A percentile compares a stretch with the other conserved stretches of the same genome.
Conservation (phyloP, 1,140 invertebrate species). For the Amyelois transitella region DNA sequence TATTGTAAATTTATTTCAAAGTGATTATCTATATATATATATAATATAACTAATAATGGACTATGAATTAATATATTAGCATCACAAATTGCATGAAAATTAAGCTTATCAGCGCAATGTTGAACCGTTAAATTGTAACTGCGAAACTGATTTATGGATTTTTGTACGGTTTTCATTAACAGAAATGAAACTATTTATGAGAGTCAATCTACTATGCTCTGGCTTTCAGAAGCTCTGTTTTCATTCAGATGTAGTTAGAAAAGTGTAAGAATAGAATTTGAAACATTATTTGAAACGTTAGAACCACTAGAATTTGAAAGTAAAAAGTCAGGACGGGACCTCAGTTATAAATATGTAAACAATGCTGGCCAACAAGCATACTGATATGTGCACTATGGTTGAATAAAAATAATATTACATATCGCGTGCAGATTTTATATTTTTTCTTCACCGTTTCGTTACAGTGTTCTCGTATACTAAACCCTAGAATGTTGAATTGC, state of each 20-base stretch:
- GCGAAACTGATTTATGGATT: neutral
- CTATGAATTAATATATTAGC: too few relatives aligned
- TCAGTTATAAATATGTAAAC: too few relatives aligned
- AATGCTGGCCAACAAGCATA: neutral
- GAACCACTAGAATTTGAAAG: too few relatives aligned
- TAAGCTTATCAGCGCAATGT: neutral
- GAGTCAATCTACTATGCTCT: too few relatives aligned
- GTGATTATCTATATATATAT: too few relatives aligned
- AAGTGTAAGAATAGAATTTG: too few relatives aligned
- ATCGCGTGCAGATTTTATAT: conserved; percentile 37
- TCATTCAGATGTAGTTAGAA: too few relatives aligned
- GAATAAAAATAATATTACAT: neutral
- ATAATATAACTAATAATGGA: too few relatives aligned
- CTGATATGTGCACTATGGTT: neutral
- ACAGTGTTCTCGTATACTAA: neutral
- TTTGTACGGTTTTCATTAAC: neutral
- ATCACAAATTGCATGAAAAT: neutral
- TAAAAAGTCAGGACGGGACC: too few relatives aligned
- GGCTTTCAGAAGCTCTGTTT: too few relatives aligned
- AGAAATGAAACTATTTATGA: too few relatives aligned
- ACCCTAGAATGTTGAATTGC: neutral
- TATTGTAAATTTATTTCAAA: neutral
- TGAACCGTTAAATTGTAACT: neutral
- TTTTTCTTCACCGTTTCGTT: conserved; percentile 35
- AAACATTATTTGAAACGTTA: too few relatives aligned